A percentile compares a stretch with the other conserved stretches of the same genome.
These are phyloP conservation scores for Thunnus thynnus DNA, from an alignment of 2,113 vertebrate species.

Conservation along the genomic window DNA sequence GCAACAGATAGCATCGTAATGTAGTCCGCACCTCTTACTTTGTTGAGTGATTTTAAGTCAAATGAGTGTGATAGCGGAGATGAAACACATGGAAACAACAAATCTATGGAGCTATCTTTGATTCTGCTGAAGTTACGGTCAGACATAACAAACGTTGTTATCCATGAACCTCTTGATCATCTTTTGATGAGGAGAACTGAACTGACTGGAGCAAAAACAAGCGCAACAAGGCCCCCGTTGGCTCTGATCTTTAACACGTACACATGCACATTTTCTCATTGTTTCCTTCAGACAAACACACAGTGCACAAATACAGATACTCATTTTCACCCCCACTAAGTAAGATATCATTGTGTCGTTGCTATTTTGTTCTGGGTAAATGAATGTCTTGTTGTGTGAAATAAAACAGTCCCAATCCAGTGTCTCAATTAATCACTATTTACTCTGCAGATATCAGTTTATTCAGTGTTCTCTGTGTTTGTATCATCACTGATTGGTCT, in stretches of 20 bases:
- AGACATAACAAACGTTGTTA: constrained; percentile 22
- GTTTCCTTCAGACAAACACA: not conserved
- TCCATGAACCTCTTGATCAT: constrained; percentile 45
- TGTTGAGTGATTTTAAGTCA: constrained; percentile 17
- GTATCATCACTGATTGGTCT: not conserved
- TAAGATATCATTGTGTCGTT: not conserved
- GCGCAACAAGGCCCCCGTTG: not conserved
- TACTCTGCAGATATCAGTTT: not conserved
- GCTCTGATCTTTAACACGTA: constrained; percentile 1
- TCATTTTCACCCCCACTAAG: constrained; percentile 3
- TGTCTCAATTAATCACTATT: not conserved
- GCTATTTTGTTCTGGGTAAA: constrained; percentile 1
- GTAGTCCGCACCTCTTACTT: not conserved
- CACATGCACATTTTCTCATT: not conserved
- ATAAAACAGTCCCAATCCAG: not conserved
- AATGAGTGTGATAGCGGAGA: constrained; percentile 30
- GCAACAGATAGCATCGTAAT: constrained; percentile 24
- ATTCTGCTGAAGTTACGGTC: constrained; percentile 18
- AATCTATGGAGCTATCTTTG: constrained; percentile 9
- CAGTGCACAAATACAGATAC: constrained; percentile 12
- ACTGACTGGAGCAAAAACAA: constrained; percentile 32
- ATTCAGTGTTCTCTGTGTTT: not conserved
- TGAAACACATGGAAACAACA: constrained; percentile 46
- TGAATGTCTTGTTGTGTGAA: not conserved
- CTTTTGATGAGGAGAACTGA: constrained; percentile 31